phyloP scores from a whole-genome alignment of 1,140 invertebrate species.

The Drosophila sechellia region DNA sequence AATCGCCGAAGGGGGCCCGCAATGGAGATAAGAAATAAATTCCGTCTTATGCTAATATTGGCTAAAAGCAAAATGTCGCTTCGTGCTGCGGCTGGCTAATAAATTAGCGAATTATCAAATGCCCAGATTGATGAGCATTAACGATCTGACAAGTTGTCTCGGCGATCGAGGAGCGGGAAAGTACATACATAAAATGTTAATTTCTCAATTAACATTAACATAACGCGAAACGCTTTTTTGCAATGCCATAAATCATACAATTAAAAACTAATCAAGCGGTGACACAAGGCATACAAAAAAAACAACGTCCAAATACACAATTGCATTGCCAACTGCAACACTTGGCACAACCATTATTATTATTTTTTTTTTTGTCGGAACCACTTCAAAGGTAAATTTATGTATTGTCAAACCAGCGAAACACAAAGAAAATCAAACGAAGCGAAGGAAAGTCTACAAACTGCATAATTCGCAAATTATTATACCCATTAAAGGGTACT shows the following conservation, averaged over 20 bases:
- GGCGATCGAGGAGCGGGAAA: constrained; percentile 17
- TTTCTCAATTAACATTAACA: constrained; percentile 80
- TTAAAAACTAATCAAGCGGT: constrained; percentile 82
- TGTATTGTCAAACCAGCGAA: constrained; percentile 71
- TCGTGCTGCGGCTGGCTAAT: constrained; percentile 68
- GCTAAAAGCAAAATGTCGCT: constrained; percentile 80
- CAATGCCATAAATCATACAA: constrained; percentile 81
- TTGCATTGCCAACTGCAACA: constrained; percentile 52
- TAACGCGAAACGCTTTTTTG: constrained; percentile 63
- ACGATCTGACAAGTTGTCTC: constrained; percentile 51
- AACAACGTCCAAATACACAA: constrained; percentile 17
- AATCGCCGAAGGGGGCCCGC: constrained; percentile 42
- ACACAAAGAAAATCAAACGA: constrained; percentile 42
- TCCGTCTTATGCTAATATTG: constrained; percentile 77
- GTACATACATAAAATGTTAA: constrained; percentile 65
- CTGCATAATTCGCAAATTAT: constrained; percentile 73
- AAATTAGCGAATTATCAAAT: constrained; percentile 78
- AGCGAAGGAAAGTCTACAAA: constrained; percentile 44
- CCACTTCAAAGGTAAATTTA: constrained; percentile 80
- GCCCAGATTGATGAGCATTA: constrained; percentile 73
- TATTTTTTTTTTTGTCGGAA: constrained; percentile 47
- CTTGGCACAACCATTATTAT: constrained; percentile 43
- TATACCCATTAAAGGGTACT: constrained; percentile 59
- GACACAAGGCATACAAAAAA: constrained; percentile 67
- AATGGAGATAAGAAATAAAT: constrained; percentile 48